Evolutionary conservation across 2,888 invertebrate genomes (phyloP).

Genomic region (Conops quadrifasciatus): DNA sequence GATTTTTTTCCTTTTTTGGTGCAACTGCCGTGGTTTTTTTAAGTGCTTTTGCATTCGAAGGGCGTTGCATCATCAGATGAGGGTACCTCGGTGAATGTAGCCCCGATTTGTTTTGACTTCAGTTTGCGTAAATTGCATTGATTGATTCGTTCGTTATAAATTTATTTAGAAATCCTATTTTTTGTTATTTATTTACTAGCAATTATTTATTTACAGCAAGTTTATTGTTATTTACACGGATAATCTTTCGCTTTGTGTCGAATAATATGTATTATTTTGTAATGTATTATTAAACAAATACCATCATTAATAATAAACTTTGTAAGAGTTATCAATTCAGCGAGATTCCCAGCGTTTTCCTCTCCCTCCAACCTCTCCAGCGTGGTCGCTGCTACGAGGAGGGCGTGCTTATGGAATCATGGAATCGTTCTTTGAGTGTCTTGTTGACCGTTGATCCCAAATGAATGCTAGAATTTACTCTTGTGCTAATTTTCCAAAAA

Average conservation of each 20-base stretch:
- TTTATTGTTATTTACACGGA: conserved; percentile 36
- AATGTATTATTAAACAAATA: too few species aligned
- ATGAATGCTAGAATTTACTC: background rate
- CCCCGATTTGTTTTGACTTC: conserved; percentile 41
- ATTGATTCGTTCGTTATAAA: conserved; percentile 39
- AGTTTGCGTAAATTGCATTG: conserved; percentile 41
- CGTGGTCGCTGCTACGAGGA: too few species aligned
- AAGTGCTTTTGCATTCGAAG: conserved; percentile 21
- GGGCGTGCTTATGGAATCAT: too few species aligned
- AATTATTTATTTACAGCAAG: background rate
- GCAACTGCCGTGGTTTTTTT: conserved; percentile 17
- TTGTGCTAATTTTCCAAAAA: background rate
- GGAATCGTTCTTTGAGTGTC: too few species aligned
- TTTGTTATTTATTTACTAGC: conserved; percentile 42
- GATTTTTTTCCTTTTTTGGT: conserved; percentile 13
- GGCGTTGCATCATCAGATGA: conserved; percentile 3
- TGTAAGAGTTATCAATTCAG: too few species aligned
- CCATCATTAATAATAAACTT: too few species aligned
- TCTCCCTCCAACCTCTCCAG: too few species aligned
- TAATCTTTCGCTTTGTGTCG: too few species aligned
- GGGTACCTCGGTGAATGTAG: background rate
- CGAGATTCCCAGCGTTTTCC: too few species aligned
- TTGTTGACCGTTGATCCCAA: conserved; percentile 15
- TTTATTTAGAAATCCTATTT: too few species aligned
- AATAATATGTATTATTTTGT: too few species aligned